Evolutionary conservation across 2,888 invertebrate species (phyloP), one percentile per base, ranked within the genome.

Genomic region (Eurytoma adleriae): DNA sequence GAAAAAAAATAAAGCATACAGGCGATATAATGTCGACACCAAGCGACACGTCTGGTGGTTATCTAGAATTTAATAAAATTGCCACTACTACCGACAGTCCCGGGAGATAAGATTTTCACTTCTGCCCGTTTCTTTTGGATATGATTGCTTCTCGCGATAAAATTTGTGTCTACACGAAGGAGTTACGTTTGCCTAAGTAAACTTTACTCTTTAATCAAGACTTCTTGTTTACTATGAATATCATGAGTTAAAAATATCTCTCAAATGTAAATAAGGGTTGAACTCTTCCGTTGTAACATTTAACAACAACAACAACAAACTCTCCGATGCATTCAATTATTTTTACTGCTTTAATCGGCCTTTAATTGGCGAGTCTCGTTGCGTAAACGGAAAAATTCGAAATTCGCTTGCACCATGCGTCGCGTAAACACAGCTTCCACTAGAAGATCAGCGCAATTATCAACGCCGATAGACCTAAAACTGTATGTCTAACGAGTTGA

Each of bases 61-160:
- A 80, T 87, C 88, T 84, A 81, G 83, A 83, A 82, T 82, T 85
- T 87, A 87, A 87, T 87, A 87, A 87, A 88, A 83, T 84, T 84
- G 82, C 84, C 83, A 83, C 86, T 84, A 85, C 69, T 62, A 24
- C 24, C 24, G 83, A 86, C 84, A 85, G 85, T 83, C 81, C 76
- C 61, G 57, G 61, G 54, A 85, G 88, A 88, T 88, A 87, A 87
- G 84, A 83, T 74, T 81, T 80, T 74, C 85, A 50, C 50, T 50
- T 13, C 84, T 84, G 84, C 85, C 85, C 85, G 85, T 81, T 83
- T 84, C 84, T 50, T 82, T 68, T 24, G 64, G 71, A 68, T 75
- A 59, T 67, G 24, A 56, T 16, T 7, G 48, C 16, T 30, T 56
- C 52, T 50, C n/a, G 20, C 24, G 66, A 74, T 74, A 66, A 74